phyloP scores from a whole-genome alignment of 2,113 vertebrate species.

The Zosterops borbonicus region DNA sequence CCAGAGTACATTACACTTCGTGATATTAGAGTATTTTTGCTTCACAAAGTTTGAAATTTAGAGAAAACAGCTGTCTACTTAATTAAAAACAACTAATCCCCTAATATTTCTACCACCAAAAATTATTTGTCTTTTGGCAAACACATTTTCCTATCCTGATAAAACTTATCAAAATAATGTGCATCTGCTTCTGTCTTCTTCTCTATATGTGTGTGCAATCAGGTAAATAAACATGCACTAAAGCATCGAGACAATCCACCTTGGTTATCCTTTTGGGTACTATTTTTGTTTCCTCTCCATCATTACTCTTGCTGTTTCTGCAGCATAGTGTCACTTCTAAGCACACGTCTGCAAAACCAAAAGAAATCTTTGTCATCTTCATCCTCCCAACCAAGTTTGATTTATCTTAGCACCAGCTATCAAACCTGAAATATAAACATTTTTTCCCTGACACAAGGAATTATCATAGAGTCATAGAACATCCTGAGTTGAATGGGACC shows the following conservation, averaged over 20 bases:
- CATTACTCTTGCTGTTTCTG: background rate
- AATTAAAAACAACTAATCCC: background rate
- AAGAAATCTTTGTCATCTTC: background rate
- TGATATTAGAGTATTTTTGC: background rate
- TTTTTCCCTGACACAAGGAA: background rate
- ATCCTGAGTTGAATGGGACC: background rate
- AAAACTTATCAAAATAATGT: background rate
- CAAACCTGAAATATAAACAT: background rate
- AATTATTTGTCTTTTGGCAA: background rate
- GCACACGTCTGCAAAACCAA: background rate
- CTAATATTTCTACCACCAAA: background rate
- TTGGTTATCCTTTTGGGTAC: background rate
- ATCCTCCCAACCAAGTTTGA: background rate
- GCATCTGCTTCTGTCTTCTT: background rate
- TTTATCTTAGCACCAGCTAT: background rate
- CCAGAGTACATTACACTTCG: background rate
- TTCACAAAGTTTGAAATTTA: background rate
- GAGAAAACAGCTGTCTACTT: background rate
- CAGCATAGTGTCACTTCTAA: background rate
- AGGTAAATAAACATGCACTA: background rate
- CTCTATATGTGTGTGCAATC: rapidly evolving
- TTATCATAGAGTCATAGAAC: background rate
- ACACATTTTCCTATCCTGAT: background rate
- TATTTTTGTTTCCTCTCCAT: background rate
- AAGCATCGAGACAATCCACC: background rate